Evolutionary conservation across 1,140 invertebrate genomes (phyloP).

Genomic region (Drosophila hydei): DNA sequence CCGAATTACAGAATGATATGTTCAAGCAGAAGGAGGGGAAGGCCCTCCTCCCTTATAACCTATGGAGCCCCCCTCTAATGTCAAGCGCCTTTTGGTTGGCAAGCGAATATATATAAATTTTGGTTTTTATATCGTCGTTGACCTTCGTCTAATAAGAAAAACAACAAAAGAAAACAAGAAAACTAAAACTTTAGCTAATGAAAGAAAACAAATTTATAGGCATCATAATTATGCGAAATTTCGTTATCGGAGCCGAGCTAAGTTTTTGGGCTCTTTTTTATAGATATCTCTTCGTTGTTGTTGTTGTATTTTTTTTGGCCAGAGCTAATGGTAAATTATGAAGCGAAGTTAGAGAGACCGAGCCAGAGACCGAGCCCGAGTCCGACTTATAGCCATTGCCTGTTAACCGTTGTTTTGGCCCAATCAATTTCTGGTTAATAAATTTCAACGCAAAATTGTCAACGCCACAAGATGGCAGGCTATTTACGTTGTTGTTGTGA

Average conservation of each 20-base stretch:
- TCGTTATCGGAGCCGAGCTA: conserved; percentile 65
- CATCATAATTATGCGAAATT: conserved; percentile 82
- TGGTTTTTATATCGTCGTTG: conserved; percentile 77
- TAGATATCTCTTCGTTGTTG: neutral
- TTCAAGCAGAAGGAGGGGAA: too few species aligned
- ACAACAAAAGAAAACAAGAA: conserved; percentile 51
- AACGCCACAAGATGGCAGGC: conserved; percentile 65
- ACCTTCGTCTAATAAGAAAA: conserved; percentile 77
- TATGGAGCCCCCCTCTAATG: neutral
- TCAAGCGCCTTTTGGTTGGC: conserved; percentile 36
- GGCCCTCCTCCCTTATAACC: neutral
- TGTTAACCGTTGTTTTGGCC: conserved; percentile 69
- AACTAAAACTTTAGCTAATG: conserved; percentile 73
- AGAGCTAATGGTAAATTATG: conserved; percentile 78
- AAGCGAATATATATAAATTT: conserved; percentile 64
- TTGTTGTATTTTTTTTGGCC: conserved; percentile 35
- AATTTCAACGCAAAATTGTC: conserved; percentile 72
- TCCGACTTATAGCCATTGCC: conserved; percentile 48
- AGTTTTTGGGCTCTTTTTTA: conserved; percentile 6
- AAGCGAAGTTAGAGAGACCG: conserved; percentile 48
- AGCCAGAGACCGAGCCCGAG: conserved; percentile 21
- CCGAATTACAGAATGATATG: conserved; percentile 37
- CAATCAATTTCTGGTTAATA: conserved; percentile 82
- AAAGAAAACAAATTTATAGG: conserved; percentile 83
- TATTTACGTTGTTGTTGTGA: conserved; percentile 75